These are phyloP conservation scores for Apus apus DNA, from an alignment of 2,113 vertebrate species.

Conservation along the genomic window DNA sequence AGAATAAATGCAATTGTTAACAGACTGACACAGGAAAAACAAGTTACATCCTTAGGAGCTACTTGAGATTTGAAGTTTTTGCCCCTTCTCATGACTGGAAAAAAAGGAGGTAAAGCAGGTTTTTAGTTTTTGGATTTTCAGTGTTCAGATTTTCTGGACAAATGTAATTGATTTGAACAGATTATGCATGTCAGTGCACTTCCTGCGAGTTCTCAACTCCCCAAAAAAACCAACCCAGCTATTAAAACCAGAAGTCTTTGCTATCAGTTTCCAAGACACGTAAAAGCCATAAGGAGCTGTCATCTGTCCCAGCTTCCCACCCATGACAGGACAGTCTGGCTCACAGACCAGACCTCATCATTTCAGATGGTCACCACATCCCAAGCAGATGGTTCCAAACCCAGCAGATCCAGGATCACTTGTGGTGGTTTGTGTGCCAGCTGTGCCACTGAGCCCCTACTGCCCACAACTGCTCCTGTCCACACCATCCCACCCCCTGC, in stretches of 20 bases:
- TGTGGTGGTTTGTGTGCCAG: neutral
- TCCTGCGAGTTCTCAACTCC: neutral
- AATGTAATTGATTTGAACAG: neutral
- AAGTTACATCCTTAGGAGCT: neutral
- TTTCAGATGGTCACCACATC: neutral
- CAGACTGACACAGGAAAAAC: neutral
- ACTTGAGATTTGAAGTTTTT: neutral
- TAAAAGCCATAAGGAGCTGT: neutral
- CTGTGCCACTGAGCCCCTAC: neutral
- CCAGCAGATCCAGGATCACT: fast-evolving
- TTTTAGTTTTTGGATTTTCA: neutral
- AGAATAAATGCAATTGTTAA: neutral
- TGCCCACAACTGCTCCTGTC: neutral
- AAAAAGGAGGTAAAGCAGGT: neutral
- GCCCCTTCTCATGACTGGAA: neutral
- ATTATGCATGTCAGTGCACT: fast-evolving
- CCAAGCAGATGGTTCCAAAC: neutral
- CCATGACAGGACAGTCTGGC: neutral
- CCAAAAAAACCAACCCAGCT: neutral
- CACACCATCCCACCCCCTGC: neutral
- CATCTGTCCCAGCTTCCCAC: neutral
- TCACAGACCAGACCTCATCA: neutral
- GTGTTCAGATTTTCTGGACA: neutral
- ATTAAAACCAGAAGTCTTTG: neutral
- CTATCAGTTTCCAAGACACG: neutral